Percentiles rank a stretch among this genome's conserved stretches.
These are phyloP conservation scores for Desmophyllum pertusum DNA, from an alignment of 92 coral and sea anemone genomes.

Conservation along the genomic window DNA sequence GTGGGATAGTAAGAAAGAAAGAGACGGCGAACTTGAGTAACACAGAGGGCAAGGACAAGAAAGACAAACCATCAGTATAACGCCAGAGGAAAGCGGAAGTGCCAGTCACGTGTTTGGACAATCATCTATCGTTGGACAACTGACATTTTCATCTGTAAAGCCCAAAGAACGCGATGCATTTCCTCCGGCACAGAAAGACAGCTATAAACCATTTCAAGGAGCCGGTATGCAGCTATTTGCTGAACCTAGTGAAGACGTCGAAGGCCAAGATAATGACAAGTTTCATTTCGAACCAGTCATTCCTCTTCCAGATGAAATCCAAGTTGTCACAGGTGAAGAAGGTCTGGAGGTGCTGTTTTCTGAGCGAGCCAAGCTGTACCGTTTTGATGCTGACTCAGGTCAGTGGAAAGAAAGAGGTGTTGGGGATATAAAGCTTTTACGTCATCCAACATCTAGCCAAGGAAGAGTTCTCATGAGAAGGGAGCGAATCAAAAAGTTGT, in stretches of 20 bases:
- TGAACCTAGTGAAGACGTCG: conserved; percentile 36
- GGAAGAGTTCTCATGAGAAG: conserved; percentile 97
- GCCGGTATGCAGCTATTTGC: conserved; percentile 82
- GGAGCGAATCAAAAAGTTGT: conserved; percentile 90
- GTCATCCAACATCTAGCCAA: conserved; percentile 74
- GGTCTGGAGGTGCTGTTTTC: conserved; percentile 76
- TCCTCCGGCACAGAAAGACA: not conserved
- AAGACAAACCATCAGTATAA: not conserved
- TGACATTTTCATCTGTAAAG: conserved; percentile 74
- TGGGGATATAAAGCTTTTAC: conserved; percentile 89
- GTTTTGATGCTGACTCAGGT: conserved; percentile 73
- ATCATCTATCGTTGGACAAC: conserved; percentile 48
- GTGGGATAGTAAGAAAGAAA: not conserved
- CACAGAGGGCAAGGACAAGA: conserved; percentile 23
- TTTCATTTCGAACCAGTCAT: conserved; percentile 86
- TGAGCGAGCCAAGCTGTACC: conserved; percentile 85
- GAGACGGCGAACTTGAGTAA: not conserved
- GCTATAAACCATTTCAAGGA: conserved; percentile 56
- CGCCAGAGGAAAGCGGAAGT: not conserved
- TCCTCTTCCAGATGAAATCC: conserved; percentile 82
- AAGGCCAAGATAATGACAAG: conserved; percentile 53
- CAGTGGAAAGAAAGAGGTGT: conserved; percentile 99
- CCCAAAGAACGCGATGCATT: conserved; percentile 37
- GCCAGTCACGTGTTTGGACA: conserved; percentile 72
- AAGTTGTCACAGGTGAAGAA: conserved; percentile 90